A percentile compares a stretch with the other conserved stretches of the same genome.
Conservation (phyloP, 2,113 vertebrate genomes). For the Anguilla rostrata region DNA sequence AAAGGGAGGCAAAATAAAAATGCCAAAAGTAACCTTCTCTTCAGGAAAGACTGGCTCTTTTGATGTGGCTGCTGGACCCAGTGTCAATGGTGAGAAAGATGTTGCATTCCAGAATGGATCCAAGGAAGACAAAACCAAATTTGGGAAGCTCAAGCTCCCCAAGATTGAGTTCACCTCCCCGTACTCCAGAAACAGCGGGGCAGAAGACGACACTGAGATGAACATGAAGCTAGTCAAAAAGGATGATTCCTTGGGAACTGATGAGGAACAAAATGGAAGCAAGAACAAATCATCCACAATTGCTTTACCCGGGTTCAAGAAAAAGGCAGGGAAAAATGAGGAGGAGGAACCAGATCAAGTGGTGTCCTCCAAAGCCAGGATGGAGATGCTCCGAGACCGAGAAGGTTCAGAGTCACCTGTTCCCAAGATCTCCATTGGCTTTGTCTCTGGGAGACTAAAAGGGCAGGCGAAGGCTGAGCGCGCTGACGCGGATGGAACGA, state of each 20-base stretch:
- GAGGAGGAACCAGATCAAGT: conserved; percentile 31
- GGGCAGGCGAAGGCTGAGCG: conserved; percentile 46
- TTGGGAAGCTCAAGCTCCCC: conserved; percentile 74
- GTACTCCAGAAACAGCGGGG: conserved; percentile 54
- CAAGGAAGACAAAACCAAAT: conserved; percentile 52
- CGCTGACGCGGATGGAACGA: background rate
- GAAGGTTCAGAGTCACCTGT: conserved; percentile 56
- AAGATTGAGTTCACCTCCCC: conserved; percentile 74
- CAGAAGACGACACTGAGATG: conserved; percentile 47
- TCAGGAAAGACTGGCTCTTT: conserved; percentile 48
- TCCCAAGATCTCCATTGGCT: conserved; percentile 54
- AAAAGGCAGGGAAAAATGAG: conserved; percentile 46
- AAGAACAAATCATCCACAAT: conserved; percentile 57
- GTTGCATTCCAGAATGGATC: conserved; percentile 46
- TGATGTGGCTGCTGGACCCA: conserved; percentile 48
- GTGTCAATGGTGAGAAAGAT: conserved; percentile 52
- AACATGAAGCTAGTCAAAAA: conserved; percentile 45
- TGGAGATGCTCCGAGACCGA: conserved; percentile 61
- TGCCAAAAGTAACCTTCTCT: conserved; percentile 71
- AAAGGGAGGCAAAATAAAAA: conserved; percentile 54
- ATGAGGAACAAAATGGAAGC: conserved; percentile 28
- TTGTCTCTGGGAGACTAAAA: conserved; percentile 52
- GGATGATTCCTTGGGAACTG: conserved; percentile 39
- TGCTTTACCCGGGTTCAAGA: conserved; percentile 53
- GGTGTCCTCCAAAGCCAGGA: conserved; percentile 66